A percentile compares a stretch with the other conserved stretches of the same genome.
These are phyloP conservation scores for Aspidiotus destructor DNA, from an alignment of 2,888 invertebrate species.

Conservation along the genomic window DNA sequence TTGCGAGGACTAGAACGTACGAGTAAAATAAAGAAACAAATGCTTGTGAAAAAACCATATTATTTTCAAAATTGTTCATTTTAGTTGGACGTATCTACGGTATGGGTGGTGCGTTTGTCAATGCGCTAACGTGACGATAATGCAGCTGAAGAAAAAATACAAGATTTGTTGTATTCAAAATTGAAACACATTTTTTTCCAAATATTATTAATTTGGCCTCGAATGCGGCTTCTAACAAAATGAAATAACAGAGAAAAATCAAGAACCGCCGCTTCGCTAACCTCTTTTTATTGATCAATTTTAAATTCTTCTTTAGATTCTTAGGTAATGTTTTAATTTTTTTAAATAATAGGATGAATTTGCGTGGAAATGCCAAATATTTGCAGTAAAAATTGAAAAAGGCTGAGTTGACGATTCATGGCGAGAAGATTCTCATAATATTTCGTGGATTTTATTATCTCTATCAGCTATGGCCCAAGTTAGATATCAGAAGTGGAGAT, in stretches of 20 bases:
- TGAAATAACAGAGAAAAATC: too few relatives aligned
- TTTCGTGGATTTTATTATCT: constrained; percentile 87
- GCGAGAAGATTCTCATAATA: constrained; percentile 92
- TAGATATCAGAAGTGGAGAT: background rate
- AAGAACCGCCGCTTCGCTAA: too few relatives aligned
- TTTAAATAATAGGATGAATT: too few relatives aligned
- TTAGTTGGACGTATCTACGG: constrained; percentile 26
- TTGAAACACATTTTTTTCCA: too few relatives aligned
- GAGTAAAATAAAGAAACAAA: too few relatives aligned
- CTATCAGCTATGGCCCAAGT: constrained; percentile 84
- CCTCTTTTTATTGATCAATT: too few relatives aligned
- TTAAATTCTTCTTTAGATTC: too few relatives aligned
- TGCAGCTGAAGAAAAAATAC: constrained; percentile 29
- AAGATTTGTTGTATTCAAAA: too few relatives aligned
- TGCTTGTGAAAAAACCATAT: too few relatives aligned
- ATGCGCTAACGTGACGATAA: constrained; percentile 21
- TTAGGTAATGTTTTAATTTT: too few relatives aligned
- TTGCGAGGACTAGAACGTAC: constrained; percentile 26
- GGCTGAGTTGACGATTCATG: constrained; percentile 84
- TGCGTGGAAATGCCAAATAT: constrained; percentile 65
- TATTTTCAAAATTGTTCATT: constrained; percentile 26
- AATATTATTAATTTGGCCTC: too few relatives aligned
- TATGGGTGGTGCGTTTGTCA: constrained; percentile 30
- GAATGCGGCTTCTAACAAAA: too few relatives aligned
- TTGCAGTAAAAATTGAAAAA: constrained; percentile 67